Conservation (phyloP, 2,888 invertebrate genomes). For the Pollenia amentaria region DNA sequence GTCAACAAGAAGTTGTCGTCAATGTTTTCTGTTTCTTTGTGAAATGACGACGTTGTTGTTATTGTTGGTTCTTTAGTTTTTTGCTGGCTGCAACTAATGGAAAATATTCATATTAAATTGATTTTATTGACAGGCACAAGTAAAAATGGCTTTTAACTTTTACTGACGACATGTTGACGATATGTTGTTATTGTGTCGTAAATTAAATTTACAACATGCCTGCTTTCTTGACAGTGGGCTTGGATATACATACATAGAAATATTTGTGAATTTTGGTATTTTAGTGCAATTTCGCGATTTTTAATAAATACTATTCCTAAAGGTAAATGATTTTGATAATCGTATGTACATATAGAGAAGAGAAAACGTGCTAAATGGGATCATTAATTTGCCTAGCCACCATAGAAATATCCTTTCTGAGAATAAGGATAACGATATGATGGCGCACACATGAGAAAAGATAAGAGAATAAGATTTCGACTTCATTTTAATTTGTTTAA, state of each 20-base stretch:
- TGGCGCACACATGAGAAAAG: too few species aligned
- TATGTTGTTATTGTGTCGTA: conserved; percentile 73
- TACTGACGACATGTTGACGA: conserved; percentile 76
- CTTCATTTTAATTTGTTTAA: too few species aligned
- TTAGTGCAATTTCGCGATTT: background rate
- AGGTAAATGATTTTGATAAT: too few species aligned
- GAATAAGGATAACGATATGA: too few species aligned
- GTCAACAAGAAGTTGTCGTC: conserved; percentile 69
- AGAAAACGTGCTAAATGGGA: too few species aligned
- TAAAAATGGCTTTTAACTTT: conserved; percentile 73
- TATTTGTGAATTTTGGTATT: background rate
- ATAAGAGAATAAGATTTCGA: too few species aligned
- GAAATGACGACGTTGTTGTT: conserved; percentile 8
- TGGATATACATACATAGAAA: background rate
- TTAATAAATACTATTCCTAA: too few species aligned
- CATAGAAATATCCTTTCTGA: too few species aligned
- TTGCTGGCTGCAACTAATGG: conserved; percentile 81
- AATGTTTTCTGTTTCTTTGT: conserved; percentile 48
- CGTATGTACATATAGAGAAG: too few species aligned
- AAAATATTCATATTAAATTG: conserved; percentile 83
- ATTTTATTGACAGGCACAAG: conserved; percentile 81
- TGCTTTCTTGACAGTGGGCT: conserved; percentile 62
- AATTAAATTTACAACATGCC: conserved; percentile 71
- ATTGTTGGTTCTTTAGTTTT: conserved; percentile 24
- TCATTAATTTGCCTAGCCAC: too few species aligned